Evolutionary conservation across 2,888 invertebrate genomes (phyloP).

Genomic region (Ligdia adustata): DNA sequence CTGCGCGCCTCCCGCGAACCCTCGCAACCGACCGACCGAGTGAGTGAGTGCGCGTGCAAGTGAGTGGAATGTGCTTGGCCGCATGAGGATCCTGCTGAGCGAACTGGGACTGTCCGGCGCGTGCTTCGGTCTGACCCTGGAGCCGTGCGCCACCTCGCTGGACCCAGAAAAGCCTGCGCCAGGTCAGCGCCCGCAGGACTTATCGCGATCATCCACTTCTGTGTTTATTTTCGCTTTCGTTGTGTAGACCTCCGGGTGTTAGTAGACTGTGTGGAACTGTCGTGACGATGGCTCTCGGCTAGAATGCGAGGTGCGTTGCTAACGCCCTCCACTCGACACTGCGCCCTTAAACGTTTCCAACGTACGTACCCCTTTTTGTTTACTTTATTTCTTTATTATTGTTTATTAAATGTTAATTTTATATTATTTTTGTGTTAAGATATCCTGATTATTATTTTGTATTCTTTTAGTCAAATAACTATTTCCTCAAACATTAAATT

Average conservation of each 20-base stretch:
- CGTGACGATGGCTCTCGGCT: slow-evolving; percentile 82
- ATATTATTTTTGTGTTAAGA: slow-evolving; percentile 28
- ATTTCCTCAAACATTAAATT: no score
- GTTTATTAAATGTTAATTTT: slow-evolving; percentile 44
- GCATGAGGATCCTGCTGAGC: slow-evolving; percentile 84
- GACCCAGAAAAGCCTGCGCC: slow-evolving; percentile 80
- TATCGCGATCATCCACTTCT: slow-evolving; percentile 73
- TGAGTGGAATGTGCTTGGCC: slow-evolving; percentile 82
- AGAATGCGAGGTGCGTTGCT: slow-evolving; percentile 84
- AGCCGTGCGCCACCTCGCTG: slow-evolving; percentile 77
- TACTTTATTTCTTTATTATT: slow-evolving; percentile 49
- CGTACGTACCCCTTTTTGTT: slow-evolving; percentile 77
- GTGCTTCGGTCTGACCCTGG: slow-evolving; percentile 82
- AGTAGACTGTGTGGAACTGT: slow-evolving; percentile 79
- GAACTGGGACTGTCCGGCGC: slow-evolving; percentile 82
- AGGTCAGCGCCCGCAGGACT: slow-evolving; percentile 82
- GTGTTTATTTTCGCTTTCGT: slow-evolving; percentile 84
- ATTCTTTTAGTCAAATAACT: no score
- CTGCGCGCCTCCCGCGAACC: slow-evolving; percentile 68
- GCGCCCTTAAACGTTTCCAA: slow-evolving; percentile 78
- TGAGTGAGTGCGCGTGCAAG: slow-evolving; percentile 82
- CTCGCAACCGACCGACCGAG: slow-evolving; percentile 65
- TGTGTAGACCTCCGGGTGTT: slow-evolving; percentile 81
- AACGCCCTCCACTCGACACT: slow-evolving; percentile 80
- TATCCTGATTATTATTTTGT: slow-evolving; percentile 29